Evolutionary conservation across 1,140 invertebrate genomes (phyloP).

Genomic region (Drosophila bocki): DNA sequence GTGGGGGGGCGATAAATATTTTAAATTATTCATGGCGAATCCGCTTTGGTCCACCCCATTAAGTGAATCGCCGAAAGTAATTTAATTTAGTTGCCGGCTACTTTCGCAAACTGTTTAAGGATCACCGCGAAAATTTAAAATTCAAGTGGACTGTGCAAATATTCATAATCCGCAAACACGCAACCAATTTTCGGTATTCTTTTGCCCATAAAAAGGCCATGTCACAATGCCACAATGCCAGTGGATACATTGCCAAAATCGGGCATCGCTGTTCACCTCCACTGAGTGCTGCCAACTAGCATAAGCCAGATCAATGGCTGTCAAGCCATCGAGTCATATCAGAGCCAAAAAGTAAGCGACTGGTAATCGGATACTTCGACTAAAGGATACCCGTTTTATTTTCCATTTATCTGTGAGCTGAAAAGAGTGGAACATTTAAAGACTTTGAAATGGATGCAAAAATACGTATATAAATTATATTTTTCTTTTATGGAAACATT

Average conservation of each 20-base stretch:
- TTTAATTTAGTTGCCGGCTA: slow-evolving; percentile 39
- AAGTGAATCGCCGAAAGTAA: slow-evolving; percentile 34
- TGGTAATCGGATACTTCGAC: slow-evolving; percentile 5
- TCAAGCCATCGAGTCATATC: slow-evolving; percentile 53
- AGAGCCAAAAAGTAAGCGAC: slow-evolving; percentile 13
- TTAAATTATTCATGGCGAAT: slow-evolving; percentile 46
- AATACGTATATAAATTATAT: not conserved
- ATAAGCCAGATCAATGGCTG: slow-evolving; percentile 69
- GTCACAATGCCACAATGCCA: slow-evolving; percentile 32
- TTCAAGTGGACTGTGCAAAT: slow-evolving; percentile 10
- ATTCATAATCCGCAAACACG: slow-evolving; percentile 11
- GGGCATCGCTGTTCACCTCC: slow-evolving; percentile 40
- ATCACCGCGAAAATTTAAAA: not conserved
- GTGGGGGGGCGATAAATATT: slow-evolving; percentile 39
- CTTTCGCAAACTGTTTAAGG: slow-evolving; percentile 6
- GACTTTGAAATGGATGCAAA: too few relatives aligned
- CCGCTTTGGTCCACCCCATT: slow-evolving; percentile 27
- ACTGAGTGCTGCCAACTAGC: slow-evolving; percentile 47
- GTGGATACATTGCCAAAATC: slow-evolving; percentile 46
- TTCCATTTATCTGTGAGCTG: not conserved
- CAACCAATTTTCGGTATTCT: slow-evolving; percentile 23
- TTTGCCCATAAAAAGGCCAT: slow-evolving; percentile 37
- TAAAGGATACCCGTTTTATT: slow-evolving; percentile 3
- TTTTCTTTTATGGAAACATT: not conserved
- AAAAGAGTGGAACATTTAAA: too few relatives aligned